Evolutionary conservation across 2,888 invertebrate genomes (phyloP), one percentile per base, ranked within the genome.

Genomic region (Yponomeuta malinellus): DNA sequence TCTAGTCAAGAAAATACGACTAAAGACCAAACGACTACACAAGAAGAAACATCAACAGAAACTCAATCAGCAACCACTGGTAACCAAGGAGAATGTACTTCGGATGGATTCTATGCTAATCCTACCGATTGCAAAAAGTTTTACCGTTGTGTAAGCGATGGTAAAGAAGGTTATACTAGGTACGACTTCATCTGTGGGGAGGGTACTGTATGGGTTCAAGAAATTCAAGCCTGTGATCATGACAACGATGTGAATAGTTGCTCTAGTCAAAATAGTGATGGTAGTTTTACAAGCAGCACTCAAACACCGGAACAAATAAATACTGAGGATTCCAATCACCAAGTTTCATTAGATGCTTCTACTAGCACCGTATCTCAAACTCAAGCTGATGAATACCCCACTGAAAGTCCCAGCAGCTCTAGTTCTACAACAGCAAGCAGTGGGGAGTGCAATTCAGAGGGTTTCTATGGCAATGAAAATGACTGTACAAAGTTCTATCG

Each of bases 141-240:
- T 77, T 90, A 92, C 72, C 81, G 93, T 73, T 93, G 93, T 81
- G 93, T 90, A 23, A 80, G 83, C 72, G 85, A 90, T 75, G 89
- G 89, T 48, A 76, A 86, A 74, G 87, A 86, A 29, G 85, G 85
- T 15, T 90, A 82, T 69, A 91, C 83, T 1, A 93, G 93, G 78
- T 93, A 93, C 76, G 91, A 93, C 64, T 94, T 93, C 77, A 80
- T 83, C 31, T 94, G 94, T 77, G 93, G 93, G 6, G 88, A 90
- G 68, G 94, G 93, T 48, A 94, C 94, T 5, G 93, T 93, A 65
- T 94, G 94, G 94, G 93, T 93, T 78, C 72, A 64, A 70, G 70
- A 75, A 71, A 70, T 74, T 52, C 72, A 72, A 72, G 71, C 75
- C 64, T 69, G 91, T 76, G 84, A 89, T 76, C 83, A 86, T 75